Base-by-base conservation (phyloP, 2,113 vertebrate species). In the Hucho hucho region DNA sequence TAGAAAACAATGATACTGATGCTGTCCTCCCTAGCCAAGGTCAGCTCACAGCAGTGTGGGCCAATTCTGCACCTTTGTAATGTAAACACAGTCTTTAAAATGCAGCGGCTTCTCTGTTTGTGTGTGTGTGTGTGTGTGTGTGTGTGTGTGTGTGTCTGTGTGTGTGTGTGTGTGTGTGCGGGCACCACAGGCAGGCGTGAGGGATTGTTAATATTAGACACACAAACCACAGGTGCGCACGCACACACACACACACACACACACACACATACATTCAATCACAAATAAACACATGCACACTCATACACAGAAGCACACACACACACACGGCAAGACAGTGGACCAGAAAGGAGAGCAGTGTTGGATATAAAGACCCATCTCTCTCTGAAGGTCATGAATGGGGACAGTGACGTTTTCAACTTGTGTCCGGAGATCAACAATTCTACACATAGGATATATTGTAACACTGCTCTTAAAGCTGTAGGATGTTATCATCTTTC, bases 361-460 rank as follows among this genome's bases (percentile, higher is more conserved):
- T 91, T 90, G 88, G 88, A 89, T 89, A 91, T 91, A 92, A 92
- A 92, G 89, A 89, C 87, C 84, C 87, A 83, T 88, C 86, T 89
- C 84, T 87, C 86, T 90, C 86, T 91, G 87, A 91, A 87, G 86
- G 87, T 86, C 84, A 84, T 92, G 90, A 92, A 91, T 90, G 85
- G 89, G 76, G 86, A 87, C 84, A 80, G 87, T 91, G 91, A 92
- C 90, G 89, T 90, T 92, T 92, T 92, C 90, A 91, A 92, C 91
- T 89, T 90, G 87, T 90, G 90, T 84, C 83, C 80, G 75, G 89
- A 91, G 90, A 89, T 87, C 86, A 87, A 92, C 89, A 92, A 91
- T 91, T 89, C 87, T 82, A 87, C 89, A 89, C 77, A 87, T 83
- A 81, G 82, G 78, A 82, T 83, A 89, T 83, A 87, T 85, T 83